These are phyloP conservation scores for Dicycla oo DNA, from an alignment of 2,888 invertebrate species.

Conservation along the genomic window DNA sequence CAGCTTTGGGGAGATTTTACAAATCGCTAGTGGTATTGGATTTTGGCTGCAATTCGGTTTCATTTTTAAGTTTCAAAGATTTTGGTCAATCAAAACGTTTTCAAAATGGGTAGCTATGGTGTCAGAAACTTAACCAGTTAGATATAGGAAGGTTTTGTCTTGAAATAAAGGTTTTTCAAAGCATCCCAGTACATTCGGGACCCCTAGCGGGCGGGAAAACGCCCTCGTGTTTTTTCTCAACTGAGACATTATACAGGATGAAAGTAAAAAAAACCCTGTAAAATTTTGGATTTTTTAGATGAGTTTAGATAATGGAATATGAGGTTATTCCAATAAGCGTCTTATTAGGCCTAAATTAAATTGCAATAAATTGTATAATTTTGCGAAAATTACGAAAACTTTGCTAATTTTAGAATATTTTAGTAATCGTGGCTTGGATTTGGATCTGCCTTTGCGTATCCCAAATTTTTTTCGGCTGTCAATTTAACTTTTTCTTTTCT, in stretches of 20 bases:
- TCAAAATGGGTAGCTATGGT: neutral
- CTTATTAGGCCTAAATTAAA: constrained; percentile 74
- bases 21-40: neutral
- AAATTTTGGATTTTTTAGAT: neutral
- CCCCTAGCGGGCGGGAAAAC: constrained; percentile 11
- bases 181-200: constrained; percentile 7
- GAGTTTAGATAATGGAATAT: neutral
- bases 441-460: rapidly evolving
- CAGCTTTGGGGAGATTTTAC: neutral
- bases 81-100: neutral
- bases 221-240: neutral
- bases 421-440: neutral
- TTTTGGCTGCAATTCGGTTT: neutral
- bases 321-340: constrained; percentile 64
- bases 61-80: neutral
- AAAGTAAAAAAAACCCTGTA: neutral
- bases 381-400: constrained; percentile 1
- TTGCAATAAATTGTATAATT: constrained; percentile 14
- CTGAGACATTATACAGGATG: neutral
- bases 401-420: neutral
- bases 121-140: neutral
- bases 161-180: neutral
- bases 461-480: neutral
- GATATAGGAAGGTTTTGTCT: neutral
- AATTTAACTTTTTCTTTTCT: neutral